These are phyloP conservation scores for Sandelia bainsii DNA, from an alignment of 2,797 vertebrate genomes.

Conservation along the genomic window DNA sequence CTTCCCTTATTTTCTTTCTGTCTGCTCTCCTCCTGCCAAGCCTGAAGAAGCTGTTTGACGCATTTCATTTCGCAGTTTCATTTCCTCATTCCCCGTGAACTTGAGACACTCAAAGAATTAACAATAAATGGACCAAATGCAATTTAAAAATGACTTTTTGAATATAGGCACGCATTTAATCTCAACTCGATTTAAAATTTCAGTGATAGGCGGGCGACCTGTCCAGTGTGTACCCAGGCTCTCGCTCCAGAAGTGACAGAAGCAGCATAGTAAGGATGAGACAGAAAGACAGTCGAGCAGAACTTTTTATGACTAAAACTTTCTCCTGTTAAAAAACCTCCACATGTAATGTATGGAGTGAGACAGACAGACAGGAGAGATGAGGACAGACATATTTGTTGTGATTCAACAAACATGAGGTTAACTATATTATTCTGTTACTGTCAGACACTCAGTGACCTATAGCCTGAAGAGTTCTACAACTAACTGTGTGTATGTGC, in stretches of 20 bases:
- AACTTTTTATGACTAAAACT: slow-evolving; percentile 9
- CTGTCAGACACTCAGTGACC: slow-evolving; percentile 58
- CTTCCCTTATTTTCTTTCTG: no score
- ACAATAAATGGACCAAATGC: no score
- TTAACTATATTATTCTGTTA: slow-evolving; percentile 58
- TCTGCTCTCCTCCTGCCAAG: no score
- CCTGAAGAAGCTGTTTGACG: no score
- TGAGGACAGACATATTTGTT: slow-evolving; percentile 19
- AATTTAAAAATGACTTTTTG: no score
- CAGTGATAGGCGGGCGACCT: no score
- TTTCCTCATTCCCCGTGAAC: no score
- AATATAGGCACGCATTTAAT: no score
- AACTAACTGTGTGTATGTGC: slow-evolving; percentile 31
- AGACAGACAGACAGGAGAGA: slow-evolving; percentile 18
- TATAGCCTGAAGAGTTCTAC: slow-evolving; percentile 51
- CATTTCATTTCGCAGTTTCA: no score
- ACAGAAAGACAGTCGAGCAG: background rate
- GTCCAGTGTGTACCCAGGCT: no score
- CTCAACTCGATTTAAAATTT: no score
- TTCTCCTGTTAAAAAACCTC: background rate
- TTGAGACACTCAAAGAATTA: no score
- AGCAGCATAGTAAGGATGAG: background rate
- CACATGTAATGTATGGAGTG: background rate
- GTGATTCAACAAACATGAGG: slow-evolving; percentile 52
- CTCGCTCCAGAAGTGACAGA: background rate